A percentile compares a stretch with the other conserved stretches of the same genome.
Conservation (phyloP, 2,888 invertebrate genomes). For the Agelastica alni region DNA sequence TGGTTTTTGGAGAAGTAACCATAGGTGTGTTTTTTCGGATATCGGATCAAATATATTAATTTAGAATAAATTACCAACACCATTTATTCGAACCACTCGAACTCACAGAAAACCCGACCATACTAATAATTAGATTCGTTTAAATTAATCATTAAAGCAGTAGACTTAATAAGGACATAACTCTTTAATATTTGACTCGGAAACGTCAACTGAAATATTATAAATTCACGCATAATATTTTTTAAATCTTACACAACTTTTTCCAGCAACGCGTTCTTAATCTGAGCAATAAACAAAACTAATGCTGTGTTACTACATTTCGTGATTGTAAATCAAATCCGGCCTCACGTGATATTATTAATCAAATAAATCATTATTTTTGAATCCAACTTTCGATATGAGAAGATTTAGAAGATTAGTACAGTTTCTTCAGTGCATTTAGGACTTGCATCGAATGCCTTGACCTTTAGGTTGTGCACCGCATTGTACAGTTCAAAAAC, state of each 20-base stretch:
- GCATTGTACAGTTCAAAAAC: no score
- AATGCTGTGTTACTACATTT: conserved; percentile 12
- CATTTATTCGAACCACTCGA: no score
- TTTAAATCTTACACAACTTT: conserved; percentile 15
- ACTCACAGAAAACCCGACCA: no score
- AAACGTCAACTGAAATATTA: conserved; percentile 8
- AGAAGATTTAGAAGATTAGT: no score
- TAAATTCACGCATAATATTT: conserved; percentile 9
- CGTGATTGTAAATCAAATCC: conserved; percentile 10
- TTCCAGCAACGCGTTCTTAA: conserved; percentile 9
- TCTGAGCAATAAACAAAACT: conserved; percentile 20
- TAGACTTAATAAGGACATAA: conserved; percentile 15
- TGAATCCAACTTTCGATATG: conserved; percentile 3
- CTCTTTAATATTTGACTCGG: conserved; percentile 5
- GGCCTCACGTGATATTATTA: conserved; percentile 14
- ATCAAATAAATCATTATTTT: conserved; percentile 12
- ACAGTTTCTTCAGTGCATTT: no score
- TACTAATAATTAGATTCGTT: not conserved
- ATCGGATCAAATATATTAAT: no score
- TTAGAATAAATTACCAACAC: no score
- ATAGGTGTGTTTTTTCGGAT: no score
- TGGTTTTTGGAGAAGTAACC: no score
- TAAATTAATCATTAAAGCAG: conserved; percentile 9
- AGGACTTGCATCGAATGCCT: no score
- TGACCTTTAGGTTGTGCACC: no score